phyloP scores from a whole-genome alignment of 1,140 invertebrate species.

The Lucilia cuprina region DNA sequence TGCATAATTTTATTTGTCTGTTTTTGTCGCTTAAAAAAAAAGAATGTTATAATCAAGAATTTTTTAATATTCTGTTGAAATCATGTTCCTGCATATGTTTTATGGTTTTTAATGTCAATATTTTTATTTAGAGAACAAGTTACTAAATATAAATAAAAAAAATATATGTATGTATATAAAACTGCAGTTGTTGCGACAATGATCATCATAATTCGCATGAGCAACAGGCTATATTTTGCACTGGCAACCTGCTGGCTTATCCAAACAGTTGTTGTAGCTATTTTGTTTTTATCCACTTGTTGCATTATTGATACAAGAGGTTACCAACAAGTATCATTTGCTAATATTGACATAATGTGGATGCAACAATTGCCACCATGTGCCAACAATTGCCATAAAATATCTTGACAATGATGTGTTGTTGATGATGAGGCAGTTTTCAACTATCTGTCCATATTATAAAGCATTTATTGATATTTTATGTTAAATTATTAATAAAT shows the following conservation, averaged over 20 bases:
- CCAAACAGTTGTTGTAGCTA: background rate
- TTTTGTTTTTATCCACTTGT: background rate
- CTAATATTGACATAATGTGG: constrained; percentile 14
- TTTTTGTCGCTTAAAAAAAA: background rate
- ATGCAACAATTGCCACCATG: constrained; percentile 11
- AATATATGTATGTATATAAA: background rate
- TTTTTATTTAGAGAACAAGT: background rate
- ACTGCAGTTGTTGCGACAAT: background rate
- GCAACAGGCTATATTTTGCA: background rate
- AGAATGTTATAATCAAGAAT: background rate
- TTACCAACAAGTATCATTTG: background rate
- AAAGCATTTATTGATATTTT: background rate
- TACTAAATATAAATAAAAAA: background rate
- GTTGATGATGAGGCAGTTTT: background rate
- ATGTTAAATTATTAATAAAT: background rate
- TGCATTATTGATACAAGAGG: background rate
- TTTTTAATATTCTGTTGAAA: background rate
- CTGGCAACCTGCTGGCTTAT: background rate
- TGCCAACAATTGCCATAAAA: background rate
- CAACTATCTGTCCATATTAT: background rate
- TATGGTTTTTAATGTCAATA: constrained; percentile 2
- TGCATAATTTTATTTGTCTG: background rate
- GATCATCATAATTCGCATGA: background rate
- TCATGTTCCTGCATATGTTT: background rate
- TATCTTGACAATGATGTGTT: background rate